Evolutionary conservation across 2,113 vertebrate genomes (phyloP), one percentile per base, ranked within the genome.

Genomic region (Carassius auratus): DNA sequence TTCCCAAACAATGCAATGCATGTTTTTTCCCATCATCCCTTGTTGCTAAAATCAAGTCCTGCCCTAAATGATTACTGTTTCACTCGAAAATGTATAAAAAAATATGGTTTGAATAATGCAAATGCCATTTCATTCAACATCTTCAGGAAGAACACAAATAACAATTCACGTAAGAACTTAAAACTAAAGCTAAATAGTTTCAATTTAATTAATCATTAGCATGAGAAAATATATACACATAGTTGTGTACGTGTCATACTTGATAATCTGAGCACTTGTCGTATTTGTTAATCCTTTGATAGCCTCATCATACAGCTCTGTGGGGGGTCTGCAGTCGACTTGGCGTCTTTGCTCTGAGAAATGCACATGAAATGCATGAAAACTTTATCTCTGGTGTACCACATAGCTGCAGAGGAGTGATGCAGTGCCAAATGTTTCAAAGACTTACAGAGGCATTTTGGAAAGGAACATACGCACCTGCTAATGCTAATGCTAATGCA

Each of bases 401-500:
- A 83, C 17, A 26, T 80, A 75, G 62, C 26, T 19, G 84, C 59
- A 87, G 71, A 77, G 76, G 48, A 82, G 76, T 14, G 12, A 64
- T 75, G 48, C 55, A 76, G 42, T 13, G 55, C 88, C 88, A 82
- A 86, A 87, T 87, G 88, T 86, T 82, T 71, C 33, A 30, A 81
- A 76, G 50, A 36, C 57, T 66, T 81, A 45, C 45, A 17, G 76
- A 84, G 77, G 59, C 76, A 76, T 62, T 81, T 79, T 57, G 69
- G 68, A 84, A 64, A 36, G 64, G 30, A 23, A 81, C 42, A 64
- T 68, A 76, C 50, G 76, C 83, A 84, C 36, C 89, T 87, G 79
- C 88, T 88, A 76, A 76, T 79, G 76, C 75, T 83, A 68, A 86
- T 90, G 79, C 88, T 88, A 76, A 76, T 79, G 76, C 75, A 84